Evolutionary conservation across 1,140 invertebrate genomes (phyloP), one percentile per base, ranked within the genome.

Genomic region (Dreissena polymorpha): DNA sequence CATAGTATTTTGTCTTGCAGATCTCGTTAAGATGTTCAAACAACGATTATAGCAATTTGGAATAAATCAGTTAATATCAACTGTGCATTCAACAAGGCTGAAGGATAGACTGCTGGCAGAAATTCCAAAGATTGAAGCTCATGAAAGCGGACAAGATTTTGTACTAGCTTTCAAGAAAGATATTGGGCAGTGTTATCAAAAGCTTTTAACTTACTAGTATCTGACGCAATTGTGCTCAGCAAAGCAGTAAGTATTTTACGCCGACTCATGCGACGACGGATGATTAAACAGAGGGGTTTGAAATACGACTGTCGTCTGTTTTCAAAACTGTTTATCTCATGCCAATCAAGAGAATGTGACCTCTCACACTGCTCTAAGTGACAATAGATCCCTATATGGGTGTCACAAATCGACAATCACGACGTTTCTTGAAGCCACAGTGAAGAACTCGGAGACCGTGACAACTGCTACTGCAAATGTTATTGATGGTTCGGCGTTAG

Each of bases 271-370:
- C 39, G 85, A 14, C n/a, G 83, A 10, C 72, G n/a, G n/a, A n/a
- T n/a, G n/a, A n/a, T n/a, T n/a, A n/a, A n/a, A n/a, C n/a, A n/a
- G n/a, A n/a, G n/a, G n/a, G n/a, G n/a, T n/a, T n/a, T n/a, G n/a
- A n/a, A n/a, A n/a, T n/a, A 86, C 27, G 84, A 79, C 84, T 87
- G 71, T 80, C 80, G 65, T 81, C n/a, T n/a, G n/a, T n/a, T n/a
- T n/a, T n/a, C n/a, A n/a, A n/a, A n/a, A n/a, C n/a, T n/a, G n/a
- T n/a, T n/a, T n/a, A n/a, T n/a, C n/a, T n/a, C n/a, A n/a, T n/a
- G n/a, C n/a, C n/a, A n/a, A n/a, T n/a, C n/a, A n/a, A n/a, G n/a
- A n/a, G n/a, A n/a, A n/a, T n/a, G n/a, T n/a, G n/a, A n/a, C n/a
- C n/a, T n/a, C n/a, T n/a, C n/a, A n/a, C n/a, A n/a, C n/a, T n/a